Evolutionary conservation across 2,797 vertebrate genomes (phyloP).

Genomic region (Cynodonichthys magdalenae): DNA sequence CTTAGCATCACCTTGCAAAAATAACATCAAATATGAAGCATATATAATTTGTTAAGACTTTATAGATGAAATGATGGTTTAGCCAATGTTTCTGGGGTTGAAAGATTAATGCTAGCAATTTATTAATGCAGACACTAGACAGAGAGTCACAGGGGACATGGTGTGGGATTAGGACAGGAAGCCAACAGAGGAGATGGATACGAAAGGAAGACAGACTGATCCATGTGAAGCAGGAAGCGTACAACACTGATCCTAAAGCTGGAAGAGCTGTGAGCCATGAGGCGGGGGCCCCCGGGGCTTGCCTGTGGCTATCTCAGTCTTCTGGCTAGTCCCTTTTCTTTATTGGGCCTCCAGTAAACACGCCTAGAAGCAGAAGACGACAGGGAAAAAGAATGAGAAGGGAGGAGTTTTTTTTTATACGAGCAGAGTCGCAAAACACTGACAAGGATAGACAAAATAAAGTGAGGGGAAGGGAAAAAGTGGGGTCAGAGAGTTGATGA

Average conservation of each 20-base stretch:
- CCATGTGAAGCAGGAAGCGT: slow-evolving; percentile 75
- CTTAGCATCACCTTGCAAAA: slow-evolving; percentile 24
- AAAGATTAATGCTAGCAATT: slow-evolving; percentile 45
- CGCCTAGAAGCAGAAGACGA: slow-evolving; percentile 56
- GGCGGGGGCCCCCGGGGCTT: slow-evolving; percentile 72
- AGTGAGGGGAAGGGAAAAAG: slow-evolving; percentile 19
- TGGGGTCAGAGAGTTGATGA: slow-evolving; percentile 36
- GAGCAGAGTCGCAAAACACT: slow-evolving; percentile 62
- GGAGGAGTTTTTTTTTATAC: slow-evolving; percentile 64
- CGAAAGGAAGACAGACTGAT: slow-evolving; percentile 73
- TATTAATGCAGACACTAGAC: slow-evolving; percentile 59
- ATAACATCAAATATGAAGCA: background rate
- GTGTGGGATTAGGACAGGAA: slow-evolving; percentile 74
- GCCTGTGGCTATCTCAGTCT: slow-evolving; percentile 75
- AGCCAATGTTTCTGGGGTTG: slow-evolving; percentile 20
- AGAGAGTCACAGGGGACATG: slow-evolving; percentile 47
- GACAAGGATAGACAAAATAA: slow-evolving; percentile 62
- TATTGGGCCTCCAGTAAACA: slow-evolving; percentile 77
- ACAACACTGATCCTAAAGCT: slow-evolving; percentile 76
- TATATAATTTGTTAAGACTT: slow-evolving; percentile 15
- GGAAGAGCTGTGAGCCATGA: slow-evolving; percentile 67
- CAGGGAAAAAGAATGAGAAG: slow-evolving; percentile 32
- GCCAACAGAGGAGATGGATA: slow-evolving; percentile 71
- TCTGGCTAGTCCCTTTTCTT: slow-evolving; percentile 73
- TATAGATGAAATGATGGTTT: slow-evolving; percentile 29